Evolutionary conservation across 1,140 invertebrate genomes (phyloP).

Genomic region (Drosophila parvula): DNA sequence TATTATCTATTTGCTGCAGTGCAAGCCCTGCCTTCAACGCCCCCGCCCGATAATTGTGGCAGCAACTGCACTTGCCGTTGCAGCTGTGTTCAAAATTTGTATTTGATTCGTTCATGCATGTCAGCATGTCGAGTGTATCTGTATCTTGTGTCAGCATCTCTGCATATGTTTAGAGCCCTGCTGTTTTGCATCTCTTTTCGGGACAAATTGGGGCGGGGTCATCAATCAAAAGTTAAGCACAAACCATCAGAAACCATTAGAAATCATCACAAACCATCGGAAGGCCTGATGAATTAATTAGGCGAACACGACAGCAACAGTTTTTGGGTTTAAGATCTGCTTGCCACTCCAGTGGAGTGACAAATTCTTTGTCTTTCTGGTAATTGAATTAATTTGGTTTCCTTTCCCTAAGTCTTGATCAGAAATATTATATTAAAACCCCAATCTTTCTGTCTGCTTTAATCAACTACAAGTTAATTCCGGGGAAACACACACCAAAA

Average conservation of each 20-base stretch:
- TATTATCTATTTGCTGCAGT: slow-evolving; percentile 57
- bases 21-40: slow-evolving; percentile 31
- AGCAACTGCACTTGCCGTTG: slow-evolving; percentile 59
- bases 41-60: slow-evolving; percentile 45
- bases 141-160: slow-evolving; percentile 20
- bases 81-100: slow-evolving; percentile 48
- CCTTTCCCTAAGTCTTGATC: too few species aligned
- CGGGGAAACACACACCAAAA: slow-evolving; percentile 6
- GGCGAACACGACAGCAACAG: slow-evolving; percentile 49
- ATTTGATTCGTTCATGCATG: slow-evolving; percentile 25
- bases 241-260: slow-evolving; percentile 8
- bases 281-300: slow-evolving; percentile 70
- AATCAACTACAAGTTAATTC: slow-evolving; percentile 28
- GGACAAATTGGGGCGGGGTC: slow-evolving; percentile 75
- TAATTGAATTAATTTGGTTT: not conserved
- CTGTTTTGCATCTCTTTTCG: slow-evolving; percentile 63
- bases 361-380: slow-evolving; percentile 25
- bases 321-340: slow-evolving; percentile 9
- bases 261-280: not conserved
- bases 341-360: slow-evolving; percentile 12
- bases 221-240: slow-evolving; percentile 76
- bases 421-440: too few species aligned
- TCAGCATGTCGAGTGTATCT: slow-evolving; percentile 22
- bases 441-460: not conserved
- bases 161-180: slow-evolving; percentile 5